These are phyloP conservation scores for Oenanthe melanoleuca DNA, from an alignment of 2,113 vertebrate species.

Conservation along the genomic window DNA sequence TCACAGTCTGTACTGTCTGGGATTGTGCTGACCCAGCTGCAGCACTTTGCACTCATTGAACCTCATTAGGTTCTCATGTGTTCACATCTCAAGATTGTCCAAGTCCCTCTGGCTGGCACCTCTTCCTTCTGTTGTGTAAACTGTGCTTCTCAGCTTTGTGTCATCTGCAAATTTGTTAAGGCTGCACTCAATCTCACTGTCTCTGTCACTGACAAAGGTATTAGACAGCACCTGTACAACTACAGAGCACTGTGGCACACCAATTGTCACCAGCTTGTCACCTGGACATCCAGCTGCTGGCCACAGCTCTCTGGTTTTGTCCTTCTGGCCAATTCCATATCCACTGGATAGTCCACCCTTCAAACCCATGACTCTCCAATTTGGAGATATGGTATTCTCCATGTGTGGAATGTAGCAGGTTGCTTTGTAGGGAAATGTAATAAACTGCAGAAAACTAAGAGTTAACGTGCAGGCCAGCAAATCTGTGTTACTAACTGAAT, in stretches of 20 bases:
- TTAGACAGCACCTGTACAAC: not conserved
- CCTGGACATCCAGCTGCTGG: not conserved
- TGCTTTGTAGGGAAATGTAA: not conserved
- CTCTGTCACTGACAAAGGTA: not conserved
- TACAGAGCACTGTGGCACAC: not conserved
- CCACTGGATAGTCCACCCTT: not conserved
- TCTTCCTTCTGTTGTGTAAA: not conserved
- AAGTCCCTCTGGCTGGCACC: not conserved
- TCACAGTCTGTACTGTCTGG: not conserved
- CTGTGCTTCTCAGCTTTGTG: not conserved
- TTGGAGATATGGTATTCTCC: not conserved
- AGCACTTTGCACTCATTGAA: not conserved
- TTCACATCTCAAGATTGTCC: not conserved
- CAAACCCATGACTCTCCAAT: not conserved
- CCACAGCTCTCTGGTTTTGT: not conserved
- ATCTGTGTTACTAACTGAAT: not conserved
- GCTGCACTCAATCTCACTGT: not conserved
- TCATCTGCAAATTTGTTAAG: not conserved
- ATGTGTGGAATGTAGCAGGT: accelerated
- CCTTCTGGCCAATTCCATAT: not conserved
- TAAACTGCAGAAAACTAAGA: not conserved
- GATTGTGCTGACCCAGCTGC: not conserved
- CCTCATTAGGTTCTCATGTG: not conserved
- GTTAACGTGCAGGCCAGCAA: not conserved
- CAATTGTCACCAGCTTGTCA: not conserved